Evolutionary conservation across 2,113 vertebrate genomes (phyloP), one percentile per base, ranked within the genome.

Genomic region (Fregetta grallaria): DNA sequence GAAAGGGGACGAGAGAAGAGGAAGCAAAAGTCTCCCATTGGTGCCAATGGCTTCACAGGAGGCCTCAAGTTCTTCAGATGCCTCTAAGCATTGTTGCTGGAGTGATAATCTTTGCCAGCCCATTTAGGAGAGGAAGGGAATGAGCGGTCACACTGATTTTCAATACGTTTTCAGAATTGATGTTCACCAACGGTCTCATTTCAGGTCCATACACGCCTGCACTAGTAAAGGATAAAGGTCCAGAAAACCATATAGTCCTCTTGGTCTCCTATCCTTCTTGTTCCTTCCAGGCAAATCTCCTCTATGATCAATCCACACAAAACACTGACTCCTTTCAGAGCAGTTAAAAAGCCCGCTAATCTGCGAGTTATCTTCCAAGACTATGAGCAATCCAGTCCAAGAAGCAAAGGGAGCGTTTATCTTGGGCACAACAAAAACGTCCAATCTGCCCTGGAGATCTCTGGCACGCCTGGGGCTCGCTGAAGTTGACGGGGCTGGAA

Each of bases 11-110:
- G 29, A 81, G 93, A 74, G 65, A 67, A 86, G 73, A 96, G 86
- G 94, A 96, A 97, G 89, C 52, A 75, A 38, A 87, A 89, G 61
- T 79, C 70, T 73, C 45, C 87, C 93, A 91, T 79, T 88, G 90
- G 96, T 93, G 96, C 75, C 93, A 95, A 53, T 79, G 87, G 81
- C 90, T 96, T 96, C 71, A 66, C 90, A 79, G 92, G 78, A 91
- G 74, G 96, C 92, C 87, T 93, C 7, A 19, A 92, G 96, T 96
- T 96, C 93, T 49, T 97, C 74, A 70, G 87, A 94, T 97, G 85
- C 94, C 92, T 94, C 47, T 11, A 40, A 92, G 95, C 95, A 96
- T 81, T 92, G 93, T 96, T 95, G 86, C 73, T 49, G 40, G 55
- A 71, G 93, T 0, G 90, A 82, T 96, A 95, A 95, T 96, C 93